Evolutionary conservation across 2,113 vertebrate genomes (phyloP), one percentile per base, ranked within the genome.

Genomic region (Gallinago undulata): DNA sequence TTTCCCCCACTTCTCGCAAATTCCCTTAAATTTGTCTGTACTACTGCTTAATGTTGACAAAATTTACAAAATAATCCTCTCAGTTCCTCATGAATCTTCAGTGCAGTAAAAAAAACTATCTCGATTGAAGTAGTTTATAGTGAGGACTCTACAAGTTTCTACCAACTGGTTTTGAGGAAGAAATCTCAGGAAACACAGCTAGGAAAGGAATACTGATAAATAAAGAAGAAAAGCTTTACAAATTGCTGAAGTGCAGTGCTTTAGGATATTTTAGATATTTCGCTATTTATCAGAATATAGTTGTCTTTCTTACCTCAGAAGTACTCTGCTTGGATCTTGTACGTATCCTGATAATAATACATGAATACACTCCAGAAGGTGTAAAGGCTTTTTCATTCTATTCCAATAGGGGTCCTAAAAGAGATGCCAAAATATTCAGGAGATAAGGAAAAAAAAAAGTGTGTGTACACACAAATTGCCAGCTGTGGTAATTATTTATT

Each of bases 341-440:
- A 99, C 99, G 4, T 99, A 99, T 97, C 98, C 98, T 10, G 98
- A 98, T 33, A 99, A 96, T 55, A 99, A 98, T 43, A 99, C 98
- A 60, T 99, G 99, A 95, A 99, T 99, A 76, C 99, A 99, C 78
- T 99, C 99, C 59, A 99, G 98, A 96, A 99, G 97, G 70, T 99
- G 99, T 23, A 99, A 98, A 28, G 99, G 99, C 72, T 99, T 99
- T 97, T 98, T 99, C 93, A 99, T 97, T 85, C 99, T 98, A 93
- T 98, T 99, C 99, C 99, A 99, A 82, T 98, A 99, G 14, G 99
- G 99, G 86, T 99, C 99, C 99, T 99, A 59, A 30, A 50, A 60
- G 19, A 48, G 7, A 78, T 64, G 23, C 4, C 41, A 57, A 68
- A 67, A 47, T 35, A 82, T 82, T 70, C 78, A 91, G 7, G 13